phyloP scores from a whole-genome alignment of 2,797 vertebrate genomes.

The Lates japonicus region DNA sequence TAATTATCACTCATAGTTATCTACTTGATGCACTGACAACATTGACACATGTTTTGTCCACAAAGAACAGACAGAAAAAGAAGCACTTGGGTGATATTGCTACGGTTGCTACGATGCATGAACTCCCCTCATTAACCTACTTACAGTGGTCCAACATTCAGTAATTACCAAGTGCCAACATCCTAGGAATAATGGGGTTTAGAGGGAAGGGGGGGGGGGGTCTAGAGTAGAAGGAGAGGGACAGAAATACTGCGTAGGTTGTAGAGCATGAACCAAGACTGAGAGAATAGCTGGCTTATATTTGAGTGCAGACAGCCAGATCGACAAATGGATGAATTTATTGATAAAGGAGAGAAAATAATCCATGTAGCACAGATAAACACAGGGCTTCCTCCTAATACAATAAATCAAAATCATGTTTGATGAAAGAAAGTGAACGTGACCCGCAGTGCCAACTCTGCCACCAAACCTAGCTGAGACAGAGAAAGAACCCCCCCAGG shows the following conservation, averaged over 20 bases:
- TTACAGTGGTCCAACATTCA: constrained; percentile 24
- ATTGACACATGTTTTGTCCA: background rate
- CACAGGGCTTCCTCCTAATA: background rate
- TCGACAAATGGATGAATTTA: background rate
- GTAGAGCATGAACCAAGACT: background rate
- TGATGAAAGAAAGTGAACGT: background rate
- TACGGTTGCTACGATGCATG: constrained; percentile 3
- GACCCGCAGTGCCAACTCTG: background rate
- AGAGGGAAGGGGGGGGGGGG: background rate
- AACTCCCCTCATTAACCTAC: constrained; percentile 42
- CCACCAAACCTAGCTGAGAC: background rate
- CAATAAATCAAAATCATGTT: background rate
- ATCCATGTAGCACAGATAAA: background rate
- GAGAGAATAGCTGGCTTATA: background rate
- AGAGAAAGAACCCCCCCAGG: background rate
- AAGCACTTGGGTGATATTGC: constrained; percentile 1
- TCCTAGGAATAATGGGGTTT: background rate
- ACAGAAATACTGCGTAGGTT: background rate
- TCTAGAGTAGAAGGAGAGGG: background rate
- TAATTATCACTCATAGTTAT: background rate
- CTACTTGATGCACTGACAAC: too few relatives aligned
- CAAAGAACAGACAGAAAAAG: background rate
- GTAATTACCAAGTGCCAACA: constrained; percentile 24
- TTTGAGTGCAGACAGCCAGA: background rate
- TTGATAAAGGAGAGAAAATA: background rate